Evolutionary conservation across 2,888 invertebrate species (phyloP), one percentile per base, ranked within the genome.

Genomic region (Lasius platythorax): DNA sequence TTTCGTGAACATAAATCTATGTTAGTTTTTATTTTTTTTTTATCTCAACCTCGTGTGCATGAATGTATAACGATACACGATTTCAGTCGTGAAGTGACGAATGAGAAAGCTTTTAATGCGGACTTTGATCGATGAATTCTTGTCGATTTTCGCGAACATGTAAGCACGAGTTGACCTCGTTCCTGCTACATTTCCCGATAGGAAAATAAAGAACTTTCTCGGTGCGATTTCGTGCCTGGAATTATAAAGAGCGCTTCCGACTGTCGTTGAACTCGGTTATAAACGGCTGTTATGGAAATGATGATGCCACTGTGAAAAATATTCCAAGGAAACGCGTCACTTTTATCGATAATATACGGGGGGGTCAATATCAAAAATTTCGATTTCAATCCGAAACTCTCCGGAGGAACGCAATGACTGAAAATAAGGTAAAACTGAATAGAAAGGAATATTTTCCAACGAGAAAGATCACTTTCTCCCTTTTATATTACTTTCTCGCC

Each of bases 111-210:
- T 50, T 79, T 78, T 78, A 78, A 67, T 61, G 53, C 61, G n/a
- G 50, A 46, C 82, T 78, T 61, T 87, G 87, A 88, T 88, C 78
- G 87, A 88, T 83, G 82, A 73, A 73, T 68, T 46, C 37, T 82
- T 70, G 68, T 79, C 61, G 66, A 78, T 64, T 82, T 46, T 63
- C 53, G 28, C 30, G 23, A 61, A 73, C 23, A 30, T 15, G 61
- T 50, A 76, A 68, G 61, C 64, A 70, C 56, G 63, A 75, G 46
- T 73, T 63, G 70, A 83, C 81, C 58, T 50, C 61, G 61, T 81
- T 67, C 15, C 11, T 3, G 46, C 30, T 56, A 50, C 68, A 12
- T 46, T 67, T 70, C 46, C 50, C 81, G 61, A 82, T 81, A 70
- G 63, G 63, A 83, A 81, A 56, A 37, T 33, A 81, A 83, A 87